Percentiles rank a stretch among this genome's conserved stretches.
phyloP scores from a whole-genome alignment of 2,797 vertebrate species.

The Gallinago stenura region DNA sequence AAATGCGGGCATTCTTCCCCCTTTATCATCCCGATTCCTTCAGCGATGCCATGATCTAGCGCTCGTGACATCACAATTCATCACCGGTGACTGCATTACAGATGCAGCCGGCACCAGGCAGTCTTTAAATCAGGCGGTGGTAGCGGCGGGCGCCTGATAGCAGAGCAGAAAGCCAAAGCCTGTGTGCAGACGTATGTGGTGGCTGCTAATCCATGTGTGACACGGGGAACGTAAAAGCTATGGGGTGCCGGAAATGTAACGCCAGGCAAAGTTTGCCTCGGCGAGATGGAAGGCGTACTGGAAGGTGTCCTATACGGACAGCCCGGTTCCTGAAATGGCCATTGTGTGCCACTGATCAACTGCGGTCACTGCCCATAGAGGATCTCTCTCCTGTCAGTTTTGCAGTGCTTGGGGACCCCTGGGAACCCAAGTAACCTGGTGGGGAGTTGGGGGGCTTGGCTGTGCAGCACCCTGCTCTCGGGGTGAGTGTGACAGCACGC shows the following conservation, averaged over 20 bases:
- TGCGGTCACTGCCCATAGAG: not conserved
- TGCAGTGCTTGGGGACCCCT: not conserved
- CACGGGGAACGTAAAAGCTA: not conserved
- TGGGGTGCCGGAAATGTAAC: not conserved
- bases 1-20: not conserved
- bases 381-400: not conserved
- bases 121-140: not conserved
- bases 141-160: not conserved
- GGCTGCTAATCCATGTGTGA: not conserved
- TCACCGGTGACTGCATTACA: constrained; percentile 8
- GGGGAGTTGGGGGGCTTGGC: not conserved
- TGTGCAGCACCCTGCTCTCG: not conserved
- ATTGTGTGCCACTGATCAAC: not conserved
- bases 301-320: not conserved
- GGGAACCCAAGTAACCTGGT: not conserved
- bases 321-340: not conserved
- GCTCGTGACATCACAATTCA: constrained; percentile 9
- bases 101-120: not conserved
- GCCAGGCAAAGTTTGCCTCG: not conserved
- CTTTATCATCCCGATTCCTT: not conserved
- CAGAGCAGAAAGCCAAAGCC: not conserved
- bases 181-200: not conserved
- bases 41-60: not conserved
- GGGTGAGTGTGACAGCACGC: not conserved
- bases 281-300: not conserved